A percentile compares a stretch with the other conserved stretches of the same genome.
These are phyloP conservation scores for Myrmecobius fasciatus DNA, from an alignment of 2,113 vertebrate species.

Conservation along the genomic window DNA sequence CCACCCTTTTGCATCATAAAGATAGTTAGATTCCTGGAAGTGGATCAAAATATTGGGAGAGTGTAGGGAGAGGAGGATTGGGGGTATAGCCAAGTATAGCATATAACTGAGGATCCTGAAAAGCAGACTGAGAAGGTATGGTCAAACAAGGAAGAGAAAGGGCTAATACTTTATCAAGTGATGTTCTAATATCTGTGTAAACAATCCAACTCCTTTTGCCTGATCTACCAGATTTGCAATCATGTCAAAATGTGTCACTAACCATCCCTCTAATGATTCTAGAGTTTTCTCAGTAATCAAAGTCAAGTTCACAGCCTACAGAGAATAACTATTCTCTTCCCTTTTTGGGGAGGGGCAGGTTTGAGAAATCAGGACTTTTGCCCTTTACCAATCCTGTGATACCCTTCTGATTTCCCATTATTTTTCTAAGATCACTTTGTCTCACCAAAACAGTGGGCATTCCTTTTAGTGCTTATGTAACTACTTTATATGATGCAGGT, in stretches of 20 bases:
- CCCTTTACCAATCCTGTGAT: too few relatives aligned
- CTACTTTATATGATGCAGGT: background rate
- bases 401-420: background rate
- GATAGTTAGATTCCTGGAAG: background rate
- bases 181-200: background rate
- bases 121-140: background rate
- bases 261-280: background rate
- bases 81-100: background rate
- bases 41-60: background rate
- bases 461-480: background rate
- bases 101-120: background rate
- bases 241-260: background rate
- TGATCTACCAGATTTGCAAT: background rate
- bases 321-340: background rate
- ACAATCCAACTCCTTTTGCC: background rate
- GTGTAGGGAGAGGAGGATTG: background rate
- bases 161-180: background rate
- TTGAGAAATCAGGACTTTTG: too few relatives aligned
- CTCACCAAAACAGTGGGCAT: background rate
- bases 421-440: background rate
- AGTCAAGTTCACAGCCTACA: background rate
- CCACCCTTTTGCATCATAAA: background rate
- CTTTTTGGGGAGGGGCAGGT: accelerated
- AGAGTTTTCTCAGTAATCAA: background rate
- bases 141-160: background rate